Evolutionary conservation across 2,888 invertebrate species (phyloP).

Genomic region (Agriopis marginaria): DNA sequence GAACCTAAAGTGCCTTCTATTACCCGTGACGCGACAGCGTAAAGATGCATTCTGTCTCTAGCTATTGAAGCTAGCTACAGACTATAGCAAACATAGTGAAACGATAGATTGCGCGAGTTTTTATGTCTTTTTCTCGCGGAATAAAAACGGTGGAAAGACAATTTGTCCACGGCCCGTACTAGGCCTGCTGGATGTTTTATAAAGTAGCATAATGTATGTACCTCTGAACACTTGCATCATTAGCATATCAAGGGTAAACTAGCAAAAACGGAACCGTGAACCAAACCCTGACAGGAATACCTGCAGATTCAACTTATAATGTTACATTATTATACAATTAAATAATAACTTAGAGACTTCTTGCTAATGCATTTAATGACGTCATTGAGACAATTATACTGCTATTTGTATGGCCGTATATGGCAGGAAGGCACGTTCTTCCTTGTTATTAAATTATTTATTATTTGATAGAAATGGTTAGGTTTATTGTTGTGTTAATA

Average conservation of each 20-base stretch:
- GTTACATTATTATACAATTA: background rate
- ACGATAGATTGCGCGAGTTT: too few species aligned
- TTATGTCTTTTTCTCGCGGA: too few species aligned
- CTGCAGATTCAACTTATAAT: background rate
- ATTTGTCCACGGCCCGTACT: too few species aligned
- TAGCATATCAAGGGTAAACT: conserved; percentile 20
- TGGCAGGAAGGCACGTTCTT: conserved; percentile 27
- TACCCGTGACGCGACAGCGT: too few species aligned
- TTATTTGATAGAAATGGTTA: conserved; percentile 25
- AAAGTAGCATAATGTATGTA: background rate
- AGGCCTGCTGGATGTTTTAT: too few species aligned
- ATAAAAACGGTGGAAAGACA: too few species aligned
- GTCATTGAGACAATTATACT: conserved; percentile 20
- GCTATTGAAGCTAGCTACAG: too few species aligned
- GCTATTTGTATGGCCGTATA: conserved; percentile 16
- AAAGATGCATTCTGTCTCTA: too few species aligned
- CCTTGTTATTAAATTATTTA: conserved; percentile 33
- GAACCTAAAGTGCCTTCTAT: too few species aligned
- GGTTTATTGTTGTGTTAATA: conserved; percentile 33
- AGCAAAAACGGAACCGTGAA: conserved; percentile 32
- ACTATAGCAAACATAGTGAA: too few species aligned
- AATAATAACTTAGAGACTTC: background rate
- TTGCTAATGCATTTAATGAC: conserved; percentile 32
- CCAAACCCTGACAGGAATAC: conserved; percentile 26
- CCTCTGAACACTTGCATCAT: background rate